Conservation (phyloP, 2,113 vertebrate species). For the Gallinago jamesoni region DNA sequence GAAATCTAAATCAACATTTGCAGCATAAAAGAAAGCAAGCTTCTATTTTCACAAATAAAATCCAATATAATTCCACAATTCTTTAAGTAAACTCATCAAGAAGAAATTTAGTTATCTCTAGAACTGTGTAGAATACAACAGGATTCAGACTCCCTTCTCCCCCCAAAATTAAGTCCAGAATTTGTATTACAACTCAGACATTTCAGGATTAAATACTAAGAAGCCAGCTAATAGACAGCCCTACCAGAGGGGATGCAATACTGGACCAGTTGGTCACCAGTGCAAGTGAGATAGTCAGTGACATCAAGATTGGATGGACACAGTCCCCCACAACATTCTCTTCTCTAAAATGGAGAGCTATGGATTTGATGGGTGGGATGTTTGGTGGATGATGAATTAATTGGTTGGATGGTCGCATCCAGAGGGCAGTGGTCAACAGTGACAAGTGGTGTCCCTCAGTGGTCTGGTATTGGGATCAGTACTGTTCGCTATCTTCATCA, state of each 20-base stretch:
- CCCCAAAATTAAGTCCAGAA: neutral
- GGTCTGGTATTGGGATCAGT: neutral
- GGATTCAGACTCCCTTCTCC: neutral
- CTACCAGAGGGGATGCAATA: neutral
- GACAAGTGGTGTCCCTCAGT: neutral
- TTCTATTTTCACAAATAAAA: constrained; percentile 7
- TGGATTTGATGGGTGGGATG: neutral
- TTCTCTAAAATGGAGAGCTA: neutral
- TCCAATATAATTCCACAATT: neutral
- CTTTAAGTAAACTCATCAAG: neutral
- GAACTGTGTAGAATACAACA: neutral
- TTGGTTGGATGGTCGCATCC: neutral
- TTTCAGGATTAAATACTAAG: neutral
- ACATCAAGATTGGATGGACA: neutral
- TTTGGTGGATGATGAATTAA: neutral
- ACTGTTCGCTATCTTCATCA: neutral
- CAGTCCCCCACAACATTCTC: neutral
- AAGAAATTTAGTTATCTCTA: neutral
- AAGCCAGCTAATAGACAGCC: neutral
- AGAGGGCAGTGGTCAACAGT: neutral
- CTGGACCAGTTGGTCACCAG: neutral
- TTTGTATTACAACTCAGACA: neutral
- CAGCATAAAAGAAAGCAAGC: neutral
- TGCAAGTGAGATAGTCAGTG: neutral
- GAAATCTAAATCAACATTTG: constrained; percentile 45